Percentiles rank a stretch among this genome's conserved stretches.
Evolutionary conservation across 1,140 invertebrate species (phyloP).

Genomic region (Neelides sp.): DNA sequence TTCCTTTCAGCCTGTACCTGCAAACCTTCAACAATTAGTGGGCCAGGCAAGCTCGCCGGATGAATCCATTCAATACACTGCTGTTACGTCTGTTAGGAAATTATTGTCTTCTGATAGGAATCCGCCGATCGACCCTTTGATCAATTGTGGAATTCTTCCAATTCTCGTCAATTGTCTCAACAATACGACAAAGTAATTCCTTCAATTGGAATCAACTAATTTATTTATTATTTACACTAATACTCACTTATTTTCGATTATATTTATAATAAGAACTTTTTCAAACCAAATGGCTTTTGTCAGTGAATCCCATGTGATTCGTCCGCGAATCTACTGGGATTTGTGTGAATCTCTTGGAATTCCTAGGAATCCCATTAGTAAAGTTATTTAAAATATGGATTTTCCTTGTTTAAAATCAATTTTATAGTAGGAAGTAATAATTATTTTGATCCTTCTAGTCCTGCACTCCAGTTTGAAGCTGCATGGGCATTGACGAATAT

Average conservation of each 20-base stretch:
- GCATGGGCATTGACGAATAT: conserved; percentile 99
- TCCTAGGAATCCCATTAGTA: too few relatives aligned
- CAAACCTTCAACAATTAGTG: conserved; percentile 54
- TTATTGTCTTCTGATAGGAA: conserved; percentile 92
- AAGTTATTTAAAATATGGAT: too few relatives aligned
- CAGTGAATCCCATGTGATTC: too few relatives aligned
- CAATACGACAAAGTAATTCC: conserved; percentile 55
- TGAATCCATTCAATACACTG: conserved; percentile 57
- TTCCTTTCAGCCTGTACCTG: conserved; percentile 41
- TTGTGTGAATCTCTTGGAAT: too few relatives aligned
- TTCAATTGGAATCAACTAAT: neutral
- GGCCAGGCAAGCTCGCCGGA: conserved; percentile 51
- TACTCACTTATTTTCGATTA: too few relatives aligned
- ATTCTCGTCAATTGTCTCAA: conserved; percentile 80
- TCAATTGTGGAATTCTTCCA: conserved; percentile 83
- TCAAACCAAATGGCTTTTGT: too few relatives aligned
- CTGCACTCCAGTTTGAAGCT: conserved; percentile 92
- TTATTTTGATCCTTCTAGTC: conserved; percentile 44
- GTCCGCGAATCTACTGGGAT: too few relatives aligned
- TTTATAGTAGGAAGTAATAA: neutral
- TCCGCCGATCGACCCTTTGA: conserved; percentile 96
- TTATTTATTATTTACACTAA: too few relatives aligned
- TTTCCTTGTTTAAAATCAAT: neutral
- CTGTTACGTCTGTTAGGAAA: conserved; percentile 80
- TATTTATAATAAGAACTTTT: too few relatives aligned